These are phyloP conservation scores for Phataginus tetradactyla DNA, from an alignment of 2,797 vertebrate genomes.

Conservation along the genomic window DNA sequence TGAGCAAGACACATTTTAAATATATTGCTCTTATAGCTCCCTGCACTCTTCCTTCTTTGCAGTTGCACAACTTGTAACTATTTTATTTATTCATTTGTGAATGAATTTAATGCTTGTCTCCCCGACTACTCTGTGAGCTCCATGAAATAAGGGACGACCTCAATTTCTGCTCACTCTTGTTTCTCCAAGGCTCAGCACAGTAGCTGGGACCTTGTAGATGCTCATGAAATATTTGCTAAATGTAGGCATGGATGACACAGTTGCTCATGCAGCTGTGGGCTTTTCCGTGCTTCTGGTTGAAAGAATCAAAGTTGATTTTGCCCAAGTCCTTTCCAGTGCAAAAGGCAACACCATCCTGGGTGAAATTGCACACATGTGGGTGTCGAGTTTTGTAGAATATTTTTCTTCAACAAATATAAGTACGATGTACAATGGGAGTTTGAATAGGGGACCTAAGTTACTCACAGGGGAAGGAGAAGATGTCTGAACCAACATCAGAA, in stretches of 20 bases:
- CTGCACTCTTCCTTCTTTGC: background rate
- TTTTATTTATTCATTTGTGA: constrained; percentile 38
- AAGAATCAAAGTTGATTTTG: background rate
- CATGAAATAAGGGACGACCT: background rate
- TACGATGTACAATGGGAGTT: background rate
- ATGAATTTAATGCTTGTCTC: background rate
- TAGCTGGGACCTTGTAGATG: background rate
- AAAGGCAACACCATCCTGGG: background rate
- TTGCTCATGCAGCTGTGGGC: background rate
- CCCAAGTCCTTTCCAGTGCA: background rate
- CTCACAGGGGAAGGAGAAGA: background rate
- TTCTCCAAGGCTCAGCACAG: background rate
- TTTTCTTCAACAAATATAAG: background rate
- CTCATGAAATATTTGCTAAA: background rate
- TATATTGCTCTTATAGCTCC: background rate
- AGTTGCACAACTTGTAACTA: background rate
- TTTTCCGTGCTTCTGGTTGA: background rate
- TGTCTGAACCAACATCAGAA: background rate
- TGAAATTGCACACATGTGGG: background rate
- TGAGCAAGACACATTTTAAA: background rate
- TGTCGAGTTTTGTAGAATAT: background rate
- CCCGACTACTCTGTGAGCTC: background rate
- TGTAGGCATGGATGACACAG: background rate
- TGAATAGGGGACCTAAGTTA: background rate
- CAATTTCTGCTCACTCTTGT: background rate